phyloP scores from a whole-genome alignment of 2,888 invertebrate species.

The Amaurobius ferox region DNA sequence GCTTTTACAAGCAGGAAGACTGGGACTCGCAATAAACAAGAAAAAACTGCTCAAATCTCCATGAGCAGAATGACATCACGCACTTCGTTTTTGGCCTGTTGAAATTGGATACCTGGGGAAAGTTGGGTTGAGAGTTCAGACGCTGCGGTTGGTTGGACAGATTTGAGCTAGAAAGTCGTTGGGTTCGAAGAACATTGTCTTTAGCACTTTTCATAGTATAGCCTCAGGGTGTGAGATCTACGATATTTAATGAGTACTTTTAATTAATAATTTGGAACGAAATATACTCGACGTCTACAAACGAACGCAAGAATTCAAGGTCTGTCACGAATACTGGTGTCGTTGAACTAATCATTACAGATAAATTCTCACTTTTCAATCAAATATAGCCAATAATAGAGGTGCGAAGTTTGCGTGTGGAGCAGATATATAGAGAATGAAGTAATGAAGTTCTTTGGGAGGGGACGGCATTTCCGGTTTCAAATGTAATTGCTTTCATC shows the following conservation, averaged over 20 bases:
- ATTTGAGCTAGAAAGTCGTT: background rate
- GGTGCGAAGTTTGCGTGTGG: no score
- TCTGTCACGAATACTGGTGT: no score
- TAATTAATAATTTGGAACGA: no score
- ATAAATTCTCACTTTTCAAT: no score
- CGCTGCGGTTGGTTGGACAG: background rate
- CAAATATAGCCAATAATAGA: no score
- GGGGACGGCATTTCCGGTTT: no score
- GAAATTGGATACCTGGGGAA: conserved; percentile 29
- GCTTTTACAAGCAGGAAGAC: conserved; percentile 11
- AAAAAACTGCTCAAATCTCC: conserved; percentile 30
- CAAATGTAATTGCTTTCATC: no score
- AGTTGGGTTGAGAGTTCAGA: background rate
- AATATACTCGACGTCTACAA: no score
- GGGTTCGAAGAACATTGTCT: conserved; percentile 14
- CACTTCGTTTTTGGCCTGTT: background rate
- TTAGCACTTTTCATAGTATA: background rate
- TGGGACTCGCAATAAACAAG: background rate
- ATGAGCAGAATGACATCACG: conserved; percentile 51
- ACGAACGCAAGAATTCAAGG: no score
- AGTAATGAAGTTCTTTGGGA: no score
- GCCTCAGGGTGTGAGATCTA: background rate
- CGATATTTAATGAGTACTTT: background rate
- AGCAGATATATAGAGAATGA: no score
- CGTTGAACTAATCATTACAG: no score